These are phyloP conservation scores for Cotesia glomerata DNA, from an alignment of 1,140 invertebrate genomes.

Conservation along the genomic window DNA sequence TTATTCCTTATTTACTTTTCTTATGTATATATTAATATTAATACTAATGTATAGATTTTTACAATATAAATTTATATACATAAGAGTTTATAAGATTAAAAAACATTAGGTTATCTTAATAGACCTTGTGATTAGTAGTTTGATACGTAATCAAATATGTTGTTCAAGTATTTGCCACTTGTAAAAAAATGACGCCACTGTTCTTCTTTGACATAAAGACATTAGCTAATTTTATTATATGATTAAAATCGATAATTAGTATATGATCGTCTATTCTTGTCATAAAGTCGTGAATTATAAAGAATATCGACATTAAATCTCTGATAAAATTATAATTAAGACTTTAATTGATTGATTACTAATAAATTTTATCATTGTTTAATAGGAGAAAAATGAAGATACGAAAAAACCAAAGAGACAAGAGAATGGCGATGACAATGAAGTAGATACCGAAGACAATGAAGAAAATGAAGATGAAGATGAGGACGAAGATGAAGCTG, in stretches of 20 bases:
- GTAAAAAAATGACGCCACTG: neutral
- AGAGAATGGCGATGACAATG: conserved; percentile 72
- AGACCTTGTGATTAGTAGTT: conserved; percentile 48
- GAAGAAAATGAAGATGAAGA: conserved; percentile 58
- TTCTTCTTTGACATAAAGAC: neutral
- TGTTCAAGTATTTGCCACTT: conserved; percentile 20
- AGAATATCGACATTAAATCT: too few relatives aligned
- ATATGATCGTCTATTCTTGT: neutral
- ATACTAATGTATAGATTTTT: neutral
- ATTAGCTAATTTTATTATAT: neutral
- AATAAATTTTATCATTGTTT: conserved; percentile 35
- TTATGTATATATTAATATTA: too few relatives aligned
- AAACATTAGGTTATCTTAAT: conserved; percentile 47
- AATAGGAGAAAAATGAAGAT: conserved; percentile 75
- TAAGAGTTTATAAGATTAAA: conserved; percentile 25
- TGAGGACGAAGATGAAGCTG: conserved; percentile 62
- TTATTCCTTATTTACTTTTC: too few relatives aligned
- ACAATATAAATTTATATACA: neutral
- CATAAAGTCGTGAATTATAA: too few relatives aligned
- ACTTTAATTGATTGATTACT: neutral
- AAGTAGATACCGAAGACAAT: conserved; percentile 59
- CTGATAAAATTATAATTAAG: neutral
- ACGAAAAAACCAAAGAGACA: conserved; percentile 81
- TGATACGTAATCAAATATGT: conserved; percentile 46
- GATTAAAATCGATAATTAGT: too few relatives aligned